phyloP scores from a whole-genome alignment of 2,113 vertebrate species.

The Tympanuchus pallidicinctus region DNA sequence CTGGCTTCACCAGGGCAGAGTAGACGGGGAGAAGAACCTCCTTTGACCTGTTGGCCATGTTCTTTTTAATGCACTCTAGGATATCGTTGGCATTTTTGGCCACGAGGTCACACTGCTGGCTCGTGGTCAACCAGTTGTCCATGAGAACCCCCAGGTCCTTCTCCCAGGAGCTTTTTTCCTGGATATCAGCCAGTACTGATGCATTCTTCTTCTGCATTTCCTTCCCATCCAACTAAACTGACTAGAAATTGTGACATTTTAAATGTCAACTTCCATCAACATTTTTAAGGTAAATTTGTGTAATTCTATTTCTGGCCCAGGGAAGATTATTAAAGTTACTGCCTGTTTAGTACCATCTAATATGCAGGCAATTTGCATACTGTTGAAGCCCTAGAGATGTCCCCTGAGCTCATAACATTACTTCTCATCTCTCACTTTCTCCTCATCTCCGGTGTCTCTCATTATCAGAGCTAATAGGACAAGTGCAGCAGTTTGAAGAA shows the following conservation, averaged over 20 bases:
- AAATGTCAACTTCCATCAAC: background rate
- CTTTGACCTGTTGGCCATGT: too few species aligned
- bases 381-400: background rate
- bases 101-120: too few species aligned
- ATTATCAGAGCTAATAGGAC: fast-evolving
- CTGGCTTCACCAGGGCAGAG: too few species aligned
- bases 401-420: background rate
- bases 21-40: too few species aligned
- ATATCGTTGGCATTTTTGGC: too few species aligned
- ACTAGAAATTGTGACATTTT: background rate
- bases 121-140: too few species aligned
- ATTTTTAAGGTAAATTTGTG: background rate
- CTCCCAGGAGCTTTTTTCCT: too few species aligned
- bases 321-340: background rate
- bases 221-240: background rate
- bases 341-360: background rate
- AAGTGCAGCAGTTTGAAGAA: background rate
- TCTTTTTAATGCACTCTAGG: too few species aligned
- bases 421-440: background rate
- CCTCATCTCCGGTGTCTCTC: background rate
- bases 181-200: background rate
- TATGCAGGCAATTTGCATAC: background rate
- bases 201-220: background rate
- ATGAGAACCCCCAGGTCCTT: too few species aligned
- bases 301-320: background rate